Base-by-base conservation (phyloP, 2,888 invertebrate species). In the Lepidochitona cinerea region DNA sequence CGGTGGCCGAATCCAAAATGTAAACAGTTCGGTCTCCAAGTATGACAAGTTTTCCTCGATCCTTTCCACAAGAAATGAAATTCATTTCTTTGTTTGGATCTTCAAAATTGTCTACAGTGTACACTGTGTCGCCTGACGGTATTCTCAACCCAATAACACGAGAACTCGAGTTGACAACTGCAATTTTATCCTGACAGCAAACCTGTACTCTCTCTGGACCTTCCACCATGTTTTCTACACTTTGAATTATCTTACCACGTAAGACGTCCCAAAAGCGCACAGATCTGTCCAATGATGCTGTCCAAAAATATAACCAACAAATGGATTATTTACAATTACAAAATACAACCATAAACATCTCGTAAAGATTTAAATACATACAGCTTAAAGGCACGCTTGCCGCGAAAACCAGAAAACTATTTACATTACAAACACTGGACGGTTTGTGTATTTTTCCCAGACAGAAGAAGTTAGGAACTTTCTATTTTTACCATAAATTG, bases 201-300 rank as follows among this genome's bases (percentile, higher is more conserved):
- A 82, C 81, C 29, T 70, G 66, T 4, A 79, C 81, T 29, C 74
- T 69, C 18, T 71, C 70, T 35, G 79, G 77, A 18, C 77, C 73
- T 54, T 79, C 81, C 9, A 79, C 80, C 7, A 82, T 66, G 18
- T 78, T 79, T 35, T 83, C 84, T 36, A 74, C 77, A 4, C 74
- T 37, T 33, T 73, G 75, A 1, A 75, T 52, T 35, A 79, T 77
- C 70, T 81, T 78, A 7, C 84, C 84, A 29, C 71, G 72, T 26
- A 68, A 70, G 0, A 82, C 71, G 66, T 79, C 77, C 85, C 85
- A 85, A 12, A 80, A 68, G 65, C 84, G 84, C 7, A 87, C 76
- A 0, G 84, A 80, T 1, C 76, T 77, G 76, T 87, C 87, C 26
- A 80, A 76, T 14, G 81, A 75, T 71, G 83, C 87, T 85, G n/a